Base-by-base conservation (phyloP, 2,888 invertebrate genomes). In the Rhagium mordax region DNA sequence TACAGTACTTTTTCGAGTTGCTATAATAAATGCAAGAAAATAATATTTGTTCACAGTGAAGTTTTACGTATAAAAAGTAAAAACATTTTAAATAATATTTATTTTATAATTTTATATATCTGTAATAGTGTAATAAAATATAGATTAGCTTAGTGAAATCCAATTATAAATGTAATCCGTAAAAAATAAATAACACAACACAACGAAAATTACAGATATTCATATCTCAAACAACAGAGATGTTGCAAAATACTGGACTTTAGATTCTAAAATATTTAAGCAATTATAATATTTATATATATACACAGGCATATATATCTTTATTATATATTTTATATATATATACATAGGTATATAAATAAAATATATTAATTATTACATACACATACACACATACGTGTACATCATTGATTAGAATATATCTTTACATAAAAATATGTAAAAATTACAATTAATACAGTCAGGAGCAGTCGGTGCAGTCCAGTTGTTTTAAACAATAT, bases 111-210 rank as follows among this genome's bases (percentile, higher is more conserved):
- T 81, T 79, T 75, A 81, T 81, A 81, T 83, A 83, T 81, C 75
- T 79, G 78, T 80, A 80, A 80, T 82, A 81, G 81, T 83, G 82
- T 82, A 84, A 78, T 84, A 84, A 83, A 84, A 84, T 83, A 84
- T 82, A 82, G 78, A 82, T 81, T 80, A 83, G 81, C 79, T 81
- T 81, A 80, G 80, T 82, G 81, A 79, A 81, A 78, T 73, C 79
- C 75, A 80, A 79, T 80, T 71, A 18, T 49, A 72, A 80, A 78
- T 78, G 78, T 79, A 78, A 75, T 74, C 72, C 67, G 78, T 79
- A 79, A 75, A 80, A 80, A 81, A 82, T 82, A 82, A 83, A 83
- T 81, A 83, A 82, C 77, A 81, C 78, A 82, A 81, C 75, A 80
- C 76, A 80, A 79, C 72, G 68, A 71, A 75, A 72, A 71, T 70